Evolutionary conservation across 2,113 vertebrate genomes (phyloP).

Genomic region (Vombatus ursinus): DNA sequence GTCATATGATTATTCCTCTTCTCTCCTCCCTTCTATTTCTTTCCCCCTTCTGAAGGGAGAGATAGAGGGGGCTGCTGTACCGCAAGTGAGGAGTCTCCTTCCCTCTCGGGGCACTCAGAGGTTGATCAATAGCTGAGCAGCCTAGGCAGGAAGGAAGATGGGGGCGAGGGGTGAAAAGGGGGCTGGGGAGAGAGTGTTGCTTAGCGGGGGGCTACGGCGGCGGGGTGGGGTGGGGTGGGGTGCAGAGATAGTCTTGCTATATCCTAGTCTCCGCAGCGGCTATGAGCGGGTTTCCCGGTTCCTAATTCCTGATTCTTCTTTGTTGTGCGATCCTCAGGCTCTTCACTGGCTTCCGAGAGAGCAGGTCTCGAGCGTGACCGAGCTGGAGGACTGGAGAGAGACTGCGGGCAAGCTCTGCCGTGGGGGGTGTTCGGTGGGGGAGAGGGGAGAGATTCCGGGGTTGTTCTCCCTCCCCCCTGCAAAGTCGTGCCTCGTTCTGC

Average conservation of each 20-base stretch:
- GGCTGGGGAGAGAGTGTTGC: background rate
- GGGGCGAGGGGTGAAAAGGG: background rate
- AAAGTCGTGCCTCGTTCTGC: background rate
- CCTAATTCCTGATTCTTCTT: background rate
- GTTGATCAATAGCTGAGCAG: background rate
- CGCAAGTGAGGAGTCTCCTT: background rate
- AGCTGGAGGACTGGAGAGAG: background rate
- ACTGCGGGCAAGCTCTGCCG: background rate
- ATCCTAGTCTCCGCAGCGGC: background rate
- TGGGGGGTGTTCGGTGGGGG: background rate
- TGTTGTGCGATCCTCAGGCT: background rate
- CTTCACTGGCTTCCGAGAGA: background rate
- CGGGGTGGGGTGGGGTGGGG: no score
- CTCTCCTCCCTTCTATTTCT: constrained; percentile 3
- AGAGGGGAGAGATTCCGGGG: background rate
- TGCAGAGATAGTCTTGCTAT: background rate
- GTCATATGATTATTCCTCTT: background rate
- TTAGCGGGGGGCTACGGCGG: background rate
- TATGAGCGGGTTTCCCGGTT: background rate
- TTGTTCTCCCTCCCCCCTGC: background rate
- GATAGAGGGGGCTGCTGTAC: background rate
- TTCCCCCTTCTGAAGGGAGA: background rate
- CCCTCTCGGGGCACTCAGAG: background rate
- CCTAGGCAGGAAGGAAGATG: background rate
- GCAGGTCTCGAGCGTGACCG: background rate